Conservation (phyloP, 2,797 vertebrate genomes). For the Varecia variegata region DNA sequence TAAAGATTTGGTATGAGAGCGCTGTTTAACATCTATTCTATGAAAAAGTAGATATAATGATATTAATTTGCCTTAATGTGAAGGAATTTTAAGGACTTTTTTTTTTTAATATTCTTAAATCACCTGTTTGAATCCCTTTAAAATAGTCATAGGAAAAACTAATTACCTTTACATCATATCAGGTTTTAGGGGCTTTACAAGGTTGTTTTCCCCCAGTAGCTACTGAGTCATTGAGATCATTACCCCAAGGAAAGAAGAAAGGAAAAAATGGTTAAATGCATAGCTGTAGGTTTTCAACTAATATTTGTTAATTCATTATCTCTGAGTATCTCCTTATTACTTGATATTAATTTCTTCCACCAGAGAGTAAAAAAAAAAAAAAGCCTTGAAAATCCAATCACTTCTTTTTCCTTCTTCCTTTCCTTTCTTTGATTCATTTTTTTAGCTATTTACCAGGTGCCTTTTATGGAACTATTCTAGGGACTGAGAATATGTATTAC, state of each 20-base stretch:
- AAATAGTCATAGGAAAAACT: conserved; percentile 16
- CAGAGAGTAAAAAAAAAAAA: background rate
- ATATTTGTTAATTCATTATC: background rate
- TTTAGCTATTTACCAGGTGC: background rate
- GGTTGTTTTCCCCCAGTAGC: background rate
- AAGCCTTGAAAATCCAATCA: background rate
- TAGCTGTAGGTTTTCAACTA: background rate
- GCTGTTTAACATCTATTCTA: background rate
- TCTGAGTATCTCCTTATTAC: background rate
- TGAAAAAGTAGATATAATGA: background rate
- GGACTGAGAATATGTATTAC: background rate
- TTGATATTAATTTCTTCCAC: background rate
- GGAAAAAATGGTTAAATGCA: background rate
- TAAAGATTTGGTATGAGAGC: background rate
- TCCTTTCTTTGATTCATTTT: background rate
- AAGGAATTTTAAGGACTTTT: background rate
- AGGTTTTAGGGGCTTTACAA: conserved; percentile 15
- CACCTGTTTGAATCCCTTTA: background rate
- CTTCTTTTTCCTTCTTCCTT: background rate
- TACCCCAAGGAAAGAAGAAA: background rate
- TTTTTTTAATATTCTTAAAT: background rate
- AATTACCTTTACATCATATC: background rate
- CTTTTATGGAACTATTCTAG: background rate
- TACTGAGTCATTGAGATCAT: background rate
- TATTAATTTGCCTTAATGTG: background rate